Evolutionary conservation across 1,140 invertebrate species (phyloP).

Genomic region (Bilobella aurantiaca): DNA sequence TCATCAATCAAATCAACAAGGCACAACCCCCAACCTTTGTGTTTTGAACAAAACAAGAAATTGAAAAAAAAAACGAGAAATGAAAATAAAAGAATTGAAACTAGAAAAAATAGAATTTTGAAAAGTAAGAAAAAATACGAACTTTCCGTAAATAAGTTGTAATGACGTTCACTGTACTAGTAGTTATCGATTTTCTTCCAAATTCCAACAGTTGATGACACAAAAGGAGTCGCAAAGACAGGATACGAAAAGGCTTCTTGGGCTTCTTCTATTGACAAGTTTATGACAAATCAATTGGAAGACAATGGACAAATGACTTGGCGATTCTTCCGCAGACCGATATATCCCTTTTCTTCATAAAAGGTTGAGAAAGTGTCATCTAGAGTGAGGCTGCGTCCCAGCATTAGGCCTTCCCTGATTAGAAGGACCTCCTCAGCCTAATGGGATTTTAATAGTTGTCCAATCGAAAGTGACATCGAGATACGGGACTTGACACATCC

Average conservation of each 20-base stretch:
- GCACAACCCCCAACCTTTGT: too few species aligned
- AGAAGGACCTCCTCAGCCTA: background rate
- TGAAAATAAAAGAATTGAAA: too few species aligned
- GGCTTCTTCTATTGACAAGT: background rate
- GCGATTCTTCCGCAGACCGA: too few species aligned
- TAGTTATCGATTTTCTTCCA: too few species aligned
- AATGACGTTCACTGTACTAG: background rate
- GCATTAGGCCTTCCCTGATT: background rate
- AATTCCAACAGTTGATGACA: background rate
- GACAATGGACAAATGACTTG: too few species aligned
- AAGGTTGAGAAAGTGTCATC: too few species aligned
- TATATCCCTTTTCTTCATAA: background rate
- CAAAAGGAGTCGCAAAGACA: background rate
- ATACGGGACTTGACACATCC: constrained; percentile 1
- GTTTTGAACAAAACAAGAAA: too few species aligned
- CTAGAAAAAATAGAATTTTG: too few species aligned
- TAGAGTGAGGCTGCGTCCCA: background rate
- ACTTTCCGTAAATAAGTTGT: background rate
- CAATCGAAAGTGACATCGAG: background rate
- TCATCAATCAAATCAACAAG: too few species aligned
- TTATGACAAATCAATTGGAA: constrained; percentile 8
- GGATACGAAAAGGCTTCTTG: background rate
- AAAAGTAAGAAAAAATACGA: background rate
- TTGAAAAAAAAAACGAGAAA: too few species aligned
- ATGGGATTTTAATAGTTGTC: constrained; percentile 1